These are phyloP conservation scores for Herminia tarsipennalis DNA, from an alignment of 2,888 invertebrate species.

Conservation along the genomic window DNA sequence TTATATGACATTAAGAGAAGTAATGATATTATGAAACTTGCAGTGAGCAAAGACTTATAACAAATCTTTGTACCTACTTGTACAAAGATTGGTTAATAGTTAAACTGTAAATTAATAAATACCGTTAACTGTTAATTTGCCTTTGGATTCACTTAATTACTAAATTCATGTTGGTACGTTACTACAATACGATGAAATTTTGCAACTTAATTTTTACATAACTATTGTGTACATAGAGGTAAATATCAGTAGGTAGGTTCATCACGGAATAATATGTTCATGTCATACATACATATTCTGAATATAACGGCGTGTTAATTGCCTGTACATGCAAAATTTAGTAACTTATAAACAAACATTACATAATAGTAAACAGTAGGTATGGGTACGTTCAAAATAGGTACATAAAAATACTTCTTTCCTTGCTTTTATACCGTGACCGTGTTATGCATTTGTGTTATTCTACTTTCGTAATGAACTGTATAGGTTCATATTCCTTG, in stretches of 20 bases:
- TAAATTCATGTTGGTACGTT: conserved; percentile 16
- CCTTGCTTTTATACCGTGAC: conserved; percentile 52
- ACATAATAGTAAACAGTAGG: conserved; percentile 20
- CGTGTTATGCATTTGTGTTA: conserved; percentile 61
- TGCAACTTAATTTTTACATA: conserved; percentile 28
- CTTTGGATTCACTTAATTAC: conserved; percentile 26
- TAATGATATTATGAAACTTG: background rate
- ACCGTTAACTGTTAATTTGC: conserved; percentile 17
- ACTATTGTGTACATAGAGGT: conserved; percentile 6
- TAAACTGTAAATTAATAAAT: conserved; percentile 12
- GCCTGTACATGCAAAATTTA: conserved; percentile 11
- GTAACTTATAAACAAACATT: conserved; percentile 22
- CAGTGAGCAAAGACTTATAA: background rate
- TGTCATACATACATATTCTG: conserved; percentile 11
- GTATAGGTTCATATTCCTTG: conserved; percentile 45
- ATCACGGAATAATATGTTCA: background rate
- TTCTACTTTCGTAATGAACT: conserved; percentile 60
- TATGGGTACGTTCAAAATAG: conserved; percentile 16
- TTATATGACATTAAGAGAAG: conserved; percentile 1
- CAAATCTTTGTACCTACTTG: background rate
- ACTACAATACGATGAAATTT: conserved; percentile 22
- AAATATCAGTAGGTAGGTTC: conserved; percentile 1
- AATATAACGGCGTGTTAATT: conserved; percentile 19
- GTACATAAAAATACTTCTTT: conserved; percentile 45
- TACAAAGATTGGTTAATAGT: conserved; percentile 8